Evolutionary conservation across 2,113 vertebrate genomes (phyloP), one percentile per base, ranked within the genome.

Genomic region (Siphamia tubifer): DNA sequence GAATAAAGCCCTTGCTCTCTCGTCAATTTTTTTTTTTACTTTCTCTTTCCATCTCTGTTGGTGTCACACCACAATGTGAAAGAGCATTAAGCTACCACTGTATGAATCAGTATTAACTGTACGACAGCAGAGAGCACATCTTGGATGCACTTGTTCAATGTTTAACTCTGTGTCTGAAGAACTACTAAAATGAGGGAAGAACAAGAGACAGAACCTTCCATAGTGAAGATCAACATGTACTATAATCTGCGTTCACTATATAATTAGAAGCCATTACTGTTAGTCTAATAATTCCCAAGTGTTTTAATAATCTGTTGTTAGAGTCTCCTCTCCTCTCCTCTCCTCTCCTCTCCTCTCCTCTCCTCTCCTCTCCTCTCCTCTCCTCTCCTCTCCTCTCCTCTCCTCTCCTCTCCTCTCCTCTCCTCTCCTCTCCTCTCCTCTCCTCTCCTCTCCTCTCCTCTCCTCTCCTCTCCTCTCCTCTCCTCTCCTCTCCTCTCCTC

Each of bases 1-100:
- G 76, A 81, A 74, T 65, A 82, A 85, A 79, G 72, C 71, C 10
- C 52, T 65, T 13, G 7, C 57, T 79, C 20, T 80, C 51, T 53
- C 16, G 71, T 76, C 19, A 68, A 66, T 60, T 56, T 55, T 40
- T 30, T 49, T 57, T 43, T 30, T 42, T 6, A 42, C 40, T 49
- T 27, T 60, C 44, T 54, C 44, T 82, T 64, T 54, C 52, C 35
- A 32, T 76, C 34, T 65, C 55, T 32, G 35, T 70, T 77, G 54
- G 52, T 83, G 77, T 85, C 75, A 70, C 65, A 51, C 24, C 57
- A 63, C 68, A 58, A 51, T 57, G 30, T 31, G 57, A 49, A 38
- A 68, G 42, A 54, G 55, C 53, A 52, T 56, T 60, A 67, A 42
- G 52, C 67, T 56, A 32, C 48, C 48, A 45, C 56, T 63, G 48